A percentile compares a stretch with the other conserved stretches of the same genome.
Evolutionary conservation across 2,797 vertebrate species (phyloP).

Genomic region (Gastrophryne carolinensis): DNA sequence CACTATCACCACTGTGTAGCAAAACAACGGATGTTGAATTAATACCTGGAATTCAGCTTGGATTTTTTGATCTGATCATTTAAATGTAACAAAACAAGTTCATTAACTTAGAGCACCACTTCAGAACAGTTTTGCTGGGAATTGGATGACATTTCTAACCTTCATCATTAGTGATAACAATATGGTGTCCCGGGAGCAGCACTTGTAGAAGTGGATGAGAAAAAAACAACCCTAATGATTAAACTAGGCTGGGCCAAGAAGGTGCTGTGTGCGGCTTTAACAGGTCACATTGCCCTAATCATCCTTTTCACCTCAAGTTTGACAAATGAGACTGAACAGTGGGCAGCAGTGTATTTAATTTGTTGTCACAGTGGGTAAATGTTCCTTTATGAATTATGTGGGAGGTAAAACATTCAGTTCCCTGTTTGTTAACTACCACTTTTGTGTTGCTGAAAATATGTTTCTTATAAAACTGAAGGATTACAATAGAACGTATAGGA

Average conservation of each 20-base stretch:
- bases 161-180: background rate
- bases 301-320: conserved; percentile 28
- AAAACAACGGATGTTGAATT: too few relatives aligned
- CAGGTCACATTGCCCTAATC: conserved; percentile 21
- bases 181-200: background rate
- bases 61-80: too few relatives aligned
- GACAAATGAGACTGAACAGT: conserved; percentile 19
- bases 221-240: background rate
- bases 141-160: background rate
- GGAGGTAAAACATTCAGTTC: conserved; percentile 17
- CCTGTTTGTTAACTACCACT: conserved; percentile 26
- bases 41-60: too few relatives aligned
- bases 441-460: conserved; percentile 9
- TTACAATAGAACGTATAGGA: background rate
- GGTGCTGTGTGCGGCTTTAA: background rate
- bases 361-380: conserved; percentile 13
- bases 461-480: conserved; percentile 2
- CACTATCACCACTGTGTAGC: too few relatives aligned
- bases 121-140: too few relatives aligned
- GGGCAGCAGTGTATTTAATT: conserved; percentile 17
- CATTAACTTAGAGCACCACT: too few relatives aligned
- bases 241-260: background rate
- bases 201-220: conserved; percentile 3
- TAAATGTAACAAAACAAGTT: too few relatives aligned
- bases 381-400: conserved; percentile 36